Conservation (phyloP, 2,113 vertebrate species). For the Crypturellus undulatus region DNA sequence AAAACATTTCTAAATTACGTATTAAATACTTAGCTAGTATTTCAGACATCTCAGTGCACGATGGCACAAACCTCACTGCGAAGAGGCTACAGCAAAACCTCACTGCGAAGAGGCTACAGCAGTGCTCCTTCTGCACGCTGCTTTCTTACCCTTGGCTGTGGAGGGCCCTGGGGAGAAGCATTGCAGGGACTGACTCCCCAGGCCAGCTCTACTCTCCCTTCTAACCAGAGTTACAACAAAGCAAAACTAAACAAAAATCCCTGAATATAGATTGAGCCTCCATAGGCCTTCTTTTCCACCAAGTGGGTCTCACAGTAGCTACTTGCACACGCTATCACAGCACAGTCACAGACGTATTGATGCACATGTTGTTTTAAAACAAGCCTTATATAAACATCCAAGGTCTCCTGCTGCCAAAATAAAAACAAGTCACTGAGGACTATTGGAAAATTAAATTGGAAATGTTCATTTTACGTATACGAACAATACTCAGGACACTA, state of each 20-base stretch:
- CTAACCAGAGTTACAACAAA: background rate
- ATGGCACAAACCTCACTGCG: background rate
- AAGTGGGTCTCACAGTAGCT: background rate
- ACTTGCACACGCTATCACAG: background rate
- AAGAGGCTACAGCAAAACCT: background rate
- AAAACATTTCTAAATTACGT: slow-evolving; percentile 25
- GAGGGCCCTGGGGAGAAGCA: background rate
- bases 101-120: background rate
- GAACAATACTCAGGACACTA: background rate
- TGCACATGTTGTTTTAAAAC: slow-evolving; percentile 18
- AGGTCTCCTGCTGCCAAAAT: background rate
- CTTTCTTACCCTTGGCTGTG: background rate
- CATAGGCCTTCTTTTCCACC: background rate
- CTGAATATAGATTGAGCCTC: background rate
- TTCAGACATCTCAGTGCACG: slow-evolving; percentile 17
- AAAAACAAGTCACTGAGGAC: background rate
- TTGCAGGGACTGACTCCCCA: background rate
- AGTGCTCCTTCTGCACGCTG: background rate
- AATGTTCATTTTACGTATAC: background rate
- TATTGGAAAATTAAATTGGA: background rate
- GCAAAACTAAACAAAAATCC: too few species aligned
- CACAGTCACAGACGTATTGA: background rate
- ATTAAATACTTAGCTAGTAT: slow-evolving; percentile 43
- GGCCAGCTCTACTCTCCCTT: background rate
- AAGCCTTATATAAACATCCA: slow-evolving; percentile 11